A percentile compares a stretch with the other conserved stretches of the same genome.
These are phyloP conservation scores for Zygaena filipendulae DNA, from an alignment of 2,888 invertebrate species.

Conservation along the genomic window DNA sequence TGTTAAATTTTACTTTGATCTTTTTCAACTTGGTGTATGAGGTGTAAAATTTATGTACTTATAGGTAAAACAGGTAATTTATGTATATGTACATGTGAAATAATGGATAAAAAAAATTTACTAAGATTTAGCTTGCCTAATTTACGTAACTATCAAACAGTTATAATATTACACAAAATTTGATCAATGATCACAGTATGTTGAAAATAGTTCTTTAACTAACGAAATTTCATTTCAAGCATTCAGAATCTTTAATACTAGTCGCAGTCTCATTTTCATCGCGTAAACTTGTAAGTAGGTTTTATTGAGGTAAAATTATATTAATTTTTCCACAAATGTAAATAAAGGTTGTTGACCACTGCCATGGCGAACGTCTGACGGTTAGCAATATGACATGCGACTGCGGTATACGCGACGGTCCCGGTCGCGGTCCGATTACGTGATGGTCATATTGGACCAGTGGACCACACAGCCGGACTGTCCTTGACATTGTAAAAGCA, in stretches of 20 bases:
- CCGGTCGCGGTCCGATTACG: constrained; percentile 29
- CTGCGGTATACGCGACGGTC: constrained; percentile 43
- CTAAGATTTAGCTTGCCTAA: no score
- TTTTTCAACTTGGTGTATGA: no score
- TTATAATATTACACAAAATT: no score
- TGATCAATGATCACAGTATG: no score
- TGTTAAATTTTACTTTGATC: no score
- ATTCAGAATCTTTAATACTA: not conserved
- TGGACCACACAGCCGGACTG: constrained; percentile 7
- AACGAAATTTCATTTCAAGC: no score
- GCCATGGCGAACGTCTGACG: constrained; percentile 27
- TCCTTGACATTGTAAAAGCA: not conserved
- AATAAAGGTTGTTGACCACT: constrained; percentile 31
- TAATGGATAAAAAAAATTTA: no score
- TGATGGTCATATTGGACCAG: constrained; percentile 27
- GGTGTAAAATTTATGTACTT: no score
- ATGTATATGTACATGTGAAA: no score
- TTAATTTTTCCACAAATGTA: constrained; percentile 1
- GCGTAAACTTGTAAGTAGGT: not conserved
- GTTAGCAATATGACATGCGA: constrained; percentile 54
- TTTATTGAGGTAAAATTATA: not conserved
- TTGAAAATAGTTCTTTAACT: no score
- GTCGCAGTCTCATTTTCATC: not conserved
- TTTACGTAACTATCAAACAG: no score
- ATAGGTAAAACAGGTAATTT: no score